Conservation (phyloP, 2,888 invertebrate genomes). For the Tridacna gigas region DNA sequence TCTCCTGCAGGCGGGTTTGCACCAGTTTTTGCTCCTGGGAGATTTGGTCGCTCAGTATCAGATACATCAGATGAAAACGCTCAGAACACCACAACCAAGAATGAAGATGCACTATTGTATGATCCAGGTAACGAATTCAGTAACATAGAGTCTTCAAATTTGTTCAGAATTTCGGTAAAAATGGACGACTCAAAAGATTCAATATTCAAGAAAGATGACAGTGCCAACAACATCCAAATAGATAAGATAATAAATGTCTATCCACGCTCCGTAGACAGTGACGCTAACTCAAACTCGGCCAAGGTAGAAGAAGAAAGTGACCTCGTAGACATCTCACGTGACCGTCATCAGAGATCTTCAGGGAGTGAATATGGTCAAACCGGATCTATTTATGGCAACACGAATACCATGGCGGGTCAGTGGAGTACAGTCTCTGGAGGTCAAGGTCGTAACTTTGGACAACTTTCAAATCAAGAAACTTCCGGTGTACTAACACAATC, state of each 20-base stretch:
- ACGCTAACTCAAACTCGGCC: neutral
- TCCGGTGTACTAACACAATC: neutral
- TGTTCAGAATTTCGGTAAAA: neutral
- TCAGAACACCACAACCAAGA: neutral
- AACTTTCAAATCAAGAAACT: too few relatives aligned
- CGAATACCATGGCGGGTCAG: neutral
- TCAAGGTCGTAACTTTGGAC: neutral
- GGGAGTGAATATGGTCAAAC: constrained; percentile 16
- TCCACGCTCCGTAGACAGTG: neutral
- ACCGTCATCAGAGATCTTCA: neutral
- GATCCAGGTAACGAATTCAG: neutral
- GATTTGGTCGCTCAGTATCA: constrained; percentile 12
- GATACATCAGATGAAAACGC: neutral
- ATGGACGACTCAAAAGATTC: neutral
- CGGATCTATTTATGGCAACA: neutral
- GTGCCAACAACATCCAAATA: neutral
- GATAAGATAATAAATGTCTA: constrained; percentile 1
- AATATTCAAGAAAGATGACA: neutral
- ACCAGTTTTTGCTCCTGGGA: neutral
- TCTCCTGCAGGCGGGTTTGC: neutral
- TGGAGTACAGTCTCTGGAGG: neutral
- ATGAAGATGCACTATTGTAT: neutral
- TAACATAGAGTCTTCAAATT: neutral
- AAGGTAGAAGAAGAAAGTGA: neutral
- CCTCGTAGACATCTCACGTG: too few relatives aligned